phyloP scores from a whole-genome alignment of 2,888 invertebrate species.

The Pheosia tremula region DNA sequence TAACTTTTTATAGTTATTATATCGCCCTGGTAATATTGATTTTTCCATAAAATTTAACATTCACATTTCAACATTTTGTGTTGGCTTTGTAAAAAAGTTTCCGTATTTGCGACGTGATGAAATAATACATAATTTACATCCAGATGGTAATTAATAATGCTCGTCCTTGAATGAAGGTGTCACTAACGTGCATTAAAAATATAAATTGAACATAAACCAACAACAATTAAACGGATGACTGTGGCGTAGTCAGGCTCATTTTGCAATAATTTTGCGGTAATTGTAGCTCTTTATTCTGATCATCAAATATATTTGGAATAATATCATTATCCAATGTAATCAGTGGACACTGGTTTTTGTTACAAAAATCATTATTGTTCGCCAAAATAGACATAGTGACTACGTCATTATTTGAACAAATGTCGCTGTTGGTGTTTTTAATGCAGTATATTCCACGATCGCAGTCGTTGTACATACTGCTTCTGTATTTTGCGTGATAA shows the following conservation, averaged over 20 bases:
- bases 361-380: constrained; percentile 28
- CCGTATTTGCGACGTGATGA: neutral
- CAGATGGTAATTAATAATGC: constrained; percentile 6
- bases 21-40: too few species aligned
- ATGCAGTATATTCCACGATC: constrained; percentile 19
- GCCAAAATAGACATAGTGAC: constrained; percentile 21
- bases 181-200: constrained; percentile 8
- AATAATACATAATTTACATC: neutral
- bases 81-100: too few species aligned
- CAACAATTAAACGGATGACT: constrained; percentile 12
- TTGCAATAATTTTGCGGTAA: constrained; percentile 11
- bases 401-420: constrained; percentile 37
- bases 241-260: constrained; percentile 10
- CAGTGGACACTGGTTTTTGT: constrained; percentile 31
- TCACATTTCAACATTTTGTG: too few species aligned
- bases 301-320: constrained; percentile 11
- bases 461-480: constrained; percentile 20
- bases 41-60: too few species aligned
- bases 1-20: too few species aligned
- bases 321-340: constrained; percentile 22
- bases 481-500: neutral
- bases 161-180: constrained; percentile 21
- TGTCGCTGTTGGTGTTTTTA: constrained; percentile 23
- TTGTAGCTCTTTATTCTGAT: constrained; percentile 4
- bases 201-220: constrained; percentile 13